A percentile compares a stretch with the other conserved stretches of the same genome.
These are phyloP conservation scores for Tillus elongatus DNA, from an alignment of 2,888 invertebrate genomes.

Conservation along the genomic window DNA sequence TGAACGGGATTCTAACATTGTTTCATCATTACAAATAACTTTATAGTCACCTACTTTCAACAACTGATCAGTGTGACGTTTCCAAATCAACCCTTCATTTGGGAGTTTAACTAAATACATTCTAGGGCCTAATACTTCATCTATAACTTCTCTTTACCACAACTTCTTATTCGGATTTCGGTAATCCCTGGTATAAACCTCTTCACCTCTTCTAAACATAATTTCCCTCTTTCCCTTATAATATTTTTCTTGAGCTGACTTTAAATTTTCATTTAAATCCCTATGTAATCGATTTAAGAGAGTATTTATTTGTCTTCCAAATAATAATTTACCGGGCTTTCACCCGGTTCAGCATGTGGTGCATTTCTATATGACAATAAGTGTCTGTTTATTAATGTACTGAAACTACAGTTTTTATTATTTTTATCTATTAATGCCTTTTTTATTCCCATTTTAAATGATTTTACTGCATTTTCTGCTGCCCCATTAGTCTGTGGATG, in stretches of 20 bases:
- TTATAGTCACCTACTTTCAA: no score
- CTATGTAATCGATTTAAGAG: no score
- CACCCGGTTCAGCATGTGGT: slow-evolving; percentile 10
- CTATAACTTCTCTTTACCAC: slow-evolving; percentile 5
- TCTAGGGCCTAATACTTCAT: neutral
- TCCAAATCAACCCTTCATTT: slow-evolving; percentile 4
- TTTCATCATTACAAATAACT: no score
- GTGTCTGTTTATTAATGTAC: slow-evolving; percentile 7
- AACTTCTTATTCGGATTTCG: slow-evolving; percentile 7
- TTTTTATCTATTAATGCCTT: slow-evolving; percentile 2
- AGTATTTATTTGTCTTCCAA: slow-evolving; percentile 6
- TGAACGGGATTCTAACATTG: no score
- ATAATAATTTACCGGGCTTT: slow-evolving; percentile 9
- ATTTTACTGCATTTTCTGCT: slow-evolving; percentile 6
- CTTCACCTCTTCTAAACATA: slow-evolving; percentile 5
- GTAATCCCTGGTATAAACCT: slow-evolving; percentile 9
- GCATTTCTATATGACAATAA: slow-evolving; percentile 12
- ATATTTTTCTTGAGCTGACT: slow-evolving; percentile 6
- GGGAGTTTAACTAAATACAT: slow-evolving; percentile 6
- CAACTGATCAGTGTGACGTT: slow-evolving; percentile 10
- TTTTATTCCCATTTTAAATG: slow-evolving; percentile 3
- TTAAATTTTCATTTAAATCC: no score
- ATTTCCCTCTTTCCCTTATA: slow-evolving; percentile 5
- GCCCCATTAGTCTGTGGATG: slow-evolving; percentile 6
- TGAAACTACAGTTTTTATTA: neutral